Evolutionary conservation across 2,888 invertebrate species (phyloP), one percentile per base, ranked within the genome.

Genomic region (Junonia oenone): DNA sequence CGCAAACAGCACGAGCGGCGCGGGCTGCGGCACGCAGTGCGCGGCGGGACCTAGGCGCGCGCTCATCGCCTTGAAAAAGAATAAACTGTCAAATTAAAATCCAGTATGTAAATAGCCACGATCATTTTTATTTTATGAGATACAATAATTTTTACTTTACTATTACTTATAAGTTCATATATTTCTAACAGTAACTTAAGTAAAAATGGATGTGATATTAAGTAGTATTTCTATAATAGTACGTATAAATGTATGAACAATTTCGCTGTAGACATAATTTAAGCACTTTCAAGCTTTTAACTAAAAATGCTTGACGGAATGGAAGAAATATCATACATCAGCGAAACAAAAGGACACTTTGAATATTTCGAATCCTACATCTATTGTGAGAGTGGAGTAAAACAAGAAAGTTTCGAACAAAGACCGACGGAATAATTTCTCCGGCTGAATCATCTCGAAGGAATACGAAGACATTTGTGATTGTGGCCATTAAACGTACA

Each of bases 341-440:
- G 22, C 52, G 38, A 47, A 47, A 47, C 53, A 53, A 53, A 53
- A 47, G 53, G 53, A 53, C 33, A 38, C 40, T 51, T 56, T 55
- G 51, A 61, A 63, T 61, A 61, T 56, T 62, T 49, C 40, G 50
- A 65, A 58, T 61, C 55, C 51, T 56, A 63, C 62, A 61, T 63
- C 56, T 56, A 61, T 56, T 65, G 66, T 68, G 67, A 64, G 63
- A 60, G 33, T 51, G 61, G 65, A 71, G 68, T 69, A 68, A 69
- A 71, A 76, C 75, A 77, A 73, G 79, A 80, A 82, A 81, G 71
- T 79, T 79, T 67, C 56, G 62, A 68, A 81, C 76, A 78, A 81
- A 81, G 76, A 77, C 71, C 72, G 73, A 75, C 73, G 68, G 69
- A 75, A 74, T 73, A 73, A 71, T 77, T 75, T 74, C 74, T 68